Conservation (phyloP, 2,113 vertebrate species). For the Cyanistes caeruleus region DNA sequence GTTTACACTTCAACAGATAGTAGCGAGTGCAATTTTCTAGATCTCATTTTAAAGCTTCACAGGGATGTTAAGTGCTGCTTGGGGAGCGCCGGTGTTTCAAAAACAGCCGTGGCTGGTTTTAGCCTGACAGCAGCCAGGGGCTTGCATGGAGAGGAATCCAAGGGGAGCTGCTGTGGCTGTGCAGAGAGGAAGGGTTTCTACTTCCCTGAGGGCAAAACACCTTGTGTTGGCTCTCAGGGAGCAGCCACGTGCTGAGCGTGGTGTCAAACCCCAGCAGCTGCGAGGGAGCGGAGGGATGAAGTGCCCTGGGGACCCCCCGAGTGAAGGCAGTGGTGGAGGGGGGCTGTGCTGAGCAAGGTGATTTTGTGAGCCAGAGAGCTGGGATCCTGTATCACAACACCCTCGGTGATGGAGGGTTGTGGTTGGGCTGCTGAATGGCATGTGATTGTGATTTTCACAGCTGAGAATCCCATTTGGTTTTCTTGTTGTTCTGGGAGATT, state of each 20-base stretch:
- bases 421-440: background rate
- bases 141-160: background rate
- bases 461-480: background rate
- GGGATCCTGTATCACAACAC: background rate
- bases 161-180: background rate
- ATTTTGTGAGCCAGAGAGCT: background rate
- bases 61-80: background rate
- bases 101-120: background rate
- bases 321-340: background rate
- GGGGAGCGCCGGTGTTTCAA: background rate
- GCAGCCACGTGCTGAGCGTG: background rate
- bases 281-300: background rate
- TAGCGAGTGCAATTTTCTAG: background rate
- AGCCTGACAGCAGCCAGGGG: background rate
- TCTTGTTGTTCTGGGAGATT: background rate
- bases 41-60: slow-evolving; percentile 4
- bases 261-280: background rate
- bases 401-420: background rate
- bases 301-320: fast-evolving
- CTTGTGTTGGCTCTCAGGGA: background rate
- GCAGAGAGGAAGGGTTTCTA: background rate
- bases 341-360: background rate
- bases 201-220: background rate
- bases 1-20: background rate
- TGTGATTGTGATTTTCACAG: background rate